Evolutionary conservation across 2,113 vertebrate species (phyloP).

Genomic region (Dasyprocta punctata): DNA sequence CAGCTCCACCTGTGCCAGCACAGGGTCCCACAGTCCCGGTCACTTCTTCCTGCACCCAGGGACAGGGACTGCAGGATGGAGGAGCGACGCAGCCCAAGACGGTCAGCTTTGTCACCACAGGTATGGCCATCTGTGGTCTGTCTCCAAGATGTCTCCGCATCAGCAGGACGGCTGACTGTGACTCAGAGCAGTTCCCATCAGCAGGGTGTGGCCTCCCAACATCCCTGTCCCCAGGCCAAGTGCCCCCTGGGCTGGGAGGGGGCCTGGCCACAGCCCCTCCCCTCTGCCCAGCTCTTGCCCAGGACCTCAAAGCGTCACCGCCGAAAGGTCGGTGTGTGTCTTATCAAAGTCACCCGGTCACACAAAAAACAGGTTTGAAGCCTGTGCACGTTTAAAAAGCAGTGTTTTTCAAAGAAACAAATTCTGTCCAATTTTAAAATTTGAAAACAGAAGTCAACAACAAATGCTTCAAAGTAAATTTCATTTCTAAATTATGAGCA

Average conservation of each 20-base stretch:
- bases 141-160: background rate
- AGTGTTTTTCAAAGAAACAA: background rate
- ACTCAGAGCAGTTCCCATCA: background rate
- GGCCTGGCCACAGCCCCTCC: fast-evolving
- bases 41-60: fast-evolving
- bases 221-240: background rate
- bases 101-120: too few relatives aligned
- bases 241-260: fast-evolving
- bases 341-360: background rate
- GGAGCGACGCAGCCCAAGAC: fast-evolving
- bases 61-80: background rate
- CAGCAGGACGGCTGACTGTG: background rate
- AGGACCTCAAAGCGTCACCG: background rate
- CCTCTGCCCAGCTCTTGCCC: background rate
- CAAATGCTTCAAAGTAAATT: background rate
- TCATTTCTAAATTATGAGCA: background rate
- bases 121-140: too few relatives aligned
- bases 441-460: background rate
- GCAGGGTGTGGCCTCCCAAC: background rate
- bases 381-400: background rate
- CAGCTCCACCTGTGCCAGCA: too few relatives aligned
- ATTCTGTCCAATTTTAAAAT: background rate
- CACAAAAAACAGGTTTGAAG: background rate
- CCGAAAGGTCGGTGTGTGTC: background rate
- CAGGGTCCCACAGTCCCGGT: fast-evolving